phyloP scores from a whole-genome alignment of 1,140 invertebrate species.

The Chelonus insularis region DNA sequence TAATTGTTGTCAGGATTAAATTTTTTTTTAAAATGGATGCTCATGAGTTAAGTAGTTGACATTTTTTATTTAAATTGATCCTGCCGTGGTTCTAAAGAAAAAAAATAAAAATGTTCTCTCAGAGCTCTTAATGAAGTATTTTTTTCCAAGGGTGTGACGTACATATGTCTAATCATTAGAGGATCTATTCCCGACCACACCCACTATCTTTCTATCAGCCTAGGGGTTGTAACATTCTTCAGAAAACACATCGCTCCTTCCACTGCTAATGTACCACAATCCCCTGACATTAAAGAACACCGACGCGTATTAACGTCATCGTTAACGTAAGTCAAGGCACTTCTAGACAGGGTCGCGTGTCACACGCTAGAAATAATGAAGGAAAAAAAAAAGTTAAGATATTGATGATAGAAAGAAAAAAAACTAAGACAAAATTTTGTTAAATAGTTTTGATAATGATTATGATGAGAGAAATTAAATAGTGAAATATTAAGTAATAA shows the following conservation, averaged over 20 bases:
- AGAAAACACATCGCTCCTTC: not conserved
- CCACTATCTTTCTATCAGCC: conserved; percentile 25
- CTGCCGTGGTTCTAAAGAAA: too few species aligned
- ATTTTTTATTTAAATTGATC: too few species aligned
- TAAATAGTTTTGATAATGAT: too few species aligned
- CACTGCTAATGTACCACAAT: not conserved
- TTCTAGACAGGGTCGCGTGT: conserved; percentile 23
- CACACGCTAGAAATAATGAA: conserved; percentile 26
- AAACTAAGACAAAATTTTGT: too few species aligned
- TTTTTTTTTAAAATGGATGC: too few species aligned
- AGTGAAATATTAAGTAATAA: too few species aligned
- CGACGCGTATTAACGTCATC: conserved; percentile 30
- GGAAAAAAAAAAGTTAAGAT: conserved; percentile 3
- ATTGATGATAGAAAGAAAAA: too few species aligned
- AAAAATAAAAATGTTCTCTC: too few species aligned
- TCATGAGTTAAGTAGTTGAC: too few species aligned
- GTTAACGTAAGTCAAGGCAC: conserved; percentile 31
- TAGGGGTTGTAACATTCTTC: not conserved
- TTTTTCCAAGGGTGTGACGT: conserved; percentile 39
- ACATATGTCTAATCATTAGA: conserved; percentile 53
- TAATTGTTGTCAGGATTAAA: too few species aligned
- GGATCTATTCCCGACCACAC: conserved; percentile 44
- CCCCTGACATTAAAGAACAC: conserved; percentile 7
- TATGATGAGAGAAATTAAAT: too few species aligned
- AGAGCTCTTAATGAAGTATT: too few species aligned